Evolutionary conservation across 2,797 vertebrate species (phyloP).

Genomic region (Nannoperca obscura): DNA sequence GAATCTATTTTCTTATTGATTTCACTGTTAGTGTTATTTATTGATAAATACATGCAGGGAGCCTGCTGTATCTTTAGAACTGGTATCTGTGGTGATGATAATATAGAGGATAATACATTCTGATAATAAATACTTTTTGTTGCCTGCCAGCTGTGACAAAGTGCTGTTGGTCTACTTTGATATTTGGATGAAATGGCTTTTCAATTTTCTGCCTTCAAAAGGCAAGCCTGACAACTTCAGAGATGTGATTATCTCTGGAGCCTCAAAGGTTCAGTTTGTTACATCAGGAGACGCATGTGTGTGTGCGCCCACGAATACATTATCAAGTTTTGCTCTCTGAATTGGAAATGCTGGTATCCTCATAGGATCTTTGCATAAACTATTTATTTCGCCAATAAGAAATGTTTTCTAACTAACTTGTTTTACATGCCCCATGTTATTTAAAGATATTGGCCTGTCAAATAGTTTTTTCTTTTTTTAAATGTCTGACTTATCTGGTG

Average conservation of each 20-base stretch:
- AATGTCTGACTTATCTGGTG: too few species aligned
- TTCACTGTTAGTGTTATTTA: not conserved
- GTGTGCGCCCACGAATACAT: slow-evolving; percentile 33
- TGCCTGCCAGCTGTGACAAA: slow-evolving; percentile 21
- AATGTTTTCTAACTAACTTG: not conserved
- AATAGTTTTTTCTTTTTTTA: too few species aligned
- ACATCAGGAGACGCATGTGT: slow-evolving; percentile 8
- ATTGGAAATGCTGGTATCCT: slow-evolving; percentile 7
- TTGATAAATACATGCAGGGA: not conserved
- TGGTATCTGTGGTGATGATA: not conserved
- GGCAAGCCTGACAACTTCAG: slow-evolving; percentile 36
- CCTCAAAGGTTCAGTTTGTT: slow-evolving; percentile 46
- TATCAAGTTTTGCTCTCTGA: slow-evolving; percentile 11
- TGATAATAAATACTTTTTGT: slow-evolving; percentile 14
- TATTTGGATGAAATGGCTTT: slow-evolving; percentile 44
- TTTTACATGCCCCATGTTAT: not conserved
- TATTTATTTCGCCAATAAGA: not conserved
- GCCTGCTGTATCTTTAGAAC: not conserved
- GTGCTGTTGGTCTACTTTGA: slow-evolving; percentile 28
- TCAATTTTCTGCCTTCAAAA: slow-evolving; percentile 33
- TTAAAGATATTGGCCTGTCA: not conserved
- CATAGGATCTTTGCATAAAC: slow-evolving; percentile 10
- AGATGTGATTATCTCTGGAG: slow-evolving; percentile 60
- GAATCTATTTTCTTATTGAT: not conserved
- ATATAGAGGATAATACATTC: not conserved